These are phyloP conservation scores for Drosophila basisetae DNA, from an alignment of 2,888 invertebrate species.

Conservation along the genomic window DNA sequence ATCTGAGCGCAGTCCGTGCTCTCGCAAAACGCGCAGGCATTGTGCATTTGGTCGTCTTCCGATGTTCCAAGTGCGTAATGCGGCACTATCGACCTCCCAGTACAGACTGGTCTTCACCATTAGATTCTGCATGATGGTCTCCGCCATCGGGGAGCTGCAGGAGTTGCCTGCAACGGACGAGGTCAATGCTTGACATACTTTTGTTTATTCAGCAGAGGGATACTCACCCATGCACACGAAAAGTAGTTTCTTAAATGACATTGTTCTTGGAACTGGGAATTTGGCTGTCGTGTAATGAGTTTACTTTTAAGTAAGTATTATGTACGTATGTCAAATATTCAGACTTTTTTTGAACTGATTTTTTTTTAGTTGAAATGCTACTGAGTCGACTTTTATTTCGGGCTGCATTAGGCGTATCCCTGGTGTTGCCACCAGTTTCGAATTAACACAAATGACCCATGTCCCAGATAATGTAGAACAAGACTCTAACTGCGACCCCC, in stretches of 20 bases:
- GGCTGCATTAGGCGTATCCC: background rate
- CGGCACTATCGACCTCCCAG: constrained; percentile 96
- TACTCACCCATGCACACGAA: constrained; percentile 71
- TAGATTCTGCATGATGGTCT: constrained; percentile 90
- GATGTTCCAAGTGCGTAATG: constrained; percentile 93
- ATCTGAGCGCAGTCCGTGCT: constrained; percentile 87
- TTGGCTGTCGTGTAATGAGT: constrained; percentile 7
- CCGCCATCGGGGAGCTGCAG: constrained; percentile 97
- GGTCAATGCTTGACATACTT: no score
- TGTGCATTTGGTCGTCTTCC: constrained; percentile 91
- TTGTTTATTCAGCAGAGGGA: fast-evolving
- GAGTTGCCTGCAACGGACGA: constrained; percentile 91
- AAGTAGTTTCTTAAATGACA: constrained; percentile 62
- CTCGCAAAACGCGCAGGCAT: constrained; percentile 87
- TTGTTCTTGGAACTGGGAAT: constrained; percentile 38
- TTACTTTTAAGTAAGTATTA: background rate
- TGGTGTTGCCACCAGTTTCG: constrained; percentile 23
- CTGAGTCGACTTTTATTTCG: constrained; percentile 15
- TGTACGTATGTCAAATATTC: background rate
- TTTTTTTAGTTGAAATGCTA: constrained; percentile 19
- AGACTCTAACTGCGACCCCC: constrained; percentile 15
- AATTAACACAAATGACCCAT: constrained; percentile 54
- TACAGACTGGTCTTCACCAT: constrained; percentile 83
- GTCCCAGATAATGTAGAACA: constrained; percentile 40
- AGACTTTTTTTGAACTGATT: background rate